These are phyloP conservation scores for Tuberolachnus salignus DNA, from an alignment of 2,888 invertebrate genomes.

Conservation along the genomic window DNA sequence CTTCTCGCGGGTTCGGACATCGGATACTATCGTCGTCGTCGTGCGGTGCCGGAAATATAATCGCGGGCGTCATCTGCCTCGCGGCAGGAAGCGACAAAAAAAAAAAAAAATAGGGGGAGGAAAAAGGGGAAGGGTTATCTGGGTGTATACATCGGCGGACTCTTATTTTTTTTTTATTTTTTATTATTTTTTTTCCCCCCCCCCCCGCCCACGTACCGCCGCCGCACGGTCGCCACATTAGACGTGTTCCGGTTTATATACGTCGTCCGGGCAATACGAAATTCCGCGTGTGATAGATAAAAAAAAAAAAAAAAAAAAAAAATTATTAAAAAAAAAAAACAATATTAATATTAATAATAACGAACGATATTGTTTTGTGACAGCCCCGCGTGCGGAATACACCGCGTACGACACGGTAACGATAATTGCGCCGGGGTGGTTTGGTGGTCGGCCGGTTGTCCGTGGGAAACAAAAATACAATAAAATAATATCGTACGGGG, in stretches of 20 bases:
- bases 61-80: constrained; percentile 54
- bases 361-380: no score
- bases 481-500: background rate
- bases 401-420: background rate
- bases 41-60: constrained; percentile 39
- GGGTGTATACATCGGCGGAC: constrained; percentile 32
- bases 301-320: no score
- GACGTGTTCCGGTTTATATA: constrained; percentile 51
- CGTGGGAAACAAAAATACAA: constrained; percentile 44
- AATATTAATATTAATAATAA: no score
- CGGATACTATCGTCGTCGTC: constrained; percentile 35
- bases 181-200: no score
- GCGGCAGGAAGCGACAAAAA: constrained; percentile 52
- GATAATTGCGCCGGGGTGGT: constrained; percentile 20
- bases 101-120: background rate
- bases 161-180: no score
- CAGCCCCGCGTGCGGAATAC: no score
- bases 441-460: background rate
- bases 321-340: no score
- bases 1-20: constrained; percentile 40
- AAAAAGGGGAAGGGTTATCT: constrained; percentile 38
- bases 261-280: background rate
- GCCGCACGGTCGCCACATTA: no score
- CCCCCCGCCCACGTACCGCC: no score
- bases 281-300: background rate